These are phyloP conservation scores for Enchytraeus crypticus DNA, from an alignment of 2,888 invertebrate species.

Conservation along the genomic window DNA sequence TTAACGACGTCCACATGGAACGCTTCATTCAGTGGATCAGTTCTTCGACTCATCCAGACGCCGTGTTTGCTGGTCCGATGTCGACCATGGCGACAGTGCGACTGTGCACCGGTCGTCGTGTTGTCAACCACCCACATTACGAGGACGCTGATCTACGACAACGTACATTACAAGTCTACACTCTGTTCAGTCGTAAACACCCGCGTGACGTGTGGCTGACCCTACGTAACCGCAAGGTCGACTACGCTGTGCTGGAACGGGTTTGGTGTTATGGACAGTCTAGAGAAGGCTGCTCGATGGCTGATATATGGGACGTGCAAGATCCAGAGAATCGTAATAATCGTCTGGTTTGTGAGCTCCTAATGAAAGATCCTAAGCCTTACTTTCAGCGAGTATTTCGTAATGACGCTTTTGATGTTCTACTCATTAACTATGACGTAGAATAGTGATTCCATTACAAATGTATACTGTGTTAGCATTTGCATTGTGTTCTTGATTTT, in stretches of 20 bases:
- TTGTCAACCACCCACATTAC: conserved; percentile 79
- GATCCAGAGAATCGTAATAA: conserved; percentile 48
- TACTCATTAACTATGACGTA: neutral
- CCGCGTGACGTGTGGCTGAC: conserved; percentile 62
- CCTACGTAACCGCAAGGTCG: conserved; percentile 59
- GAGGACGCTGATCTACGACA: conserved; percentile 71
- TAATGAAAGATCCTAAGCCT: conserved; percentile 28
- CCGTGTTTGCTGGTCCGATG: conserved; percentile 78
- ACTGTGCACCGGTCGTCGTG: conserved; percentile 65
- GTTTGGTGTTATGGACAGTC: conserved; percentile 51
- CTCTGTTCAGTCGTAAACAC: conserved; percentile 68
- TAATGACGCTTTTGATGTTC: conserved; percentile 20
- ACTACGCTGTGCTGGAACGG: conserved; percentile 67
- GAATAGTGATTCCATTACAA: too few relatives aligned
- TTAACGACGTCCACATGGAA: neutral
- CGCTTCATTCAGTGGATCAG: neutral
- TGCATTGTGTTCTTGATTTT: too few relatives aligned
- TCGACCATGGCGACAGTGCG: conserved; percentile 75
- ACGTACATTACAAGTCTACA: conserved; percentile 68
- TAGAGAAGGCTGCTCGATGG: conserved; percentile 55
- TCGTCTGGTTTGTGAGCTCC: conserved; percentile 31
- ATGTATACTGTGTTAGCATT: too few relatives aligned
- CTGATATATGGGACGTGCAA: conserved; percentile 63
- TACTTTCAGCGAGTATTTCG: conserved; percentile 37
- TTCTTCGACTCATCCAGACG: conserved; percentile 45